Evolutionary conservation across 2,113 vertebrate genomes (phyloP).

Genomic region (Perca fluviatilis): DNA sequence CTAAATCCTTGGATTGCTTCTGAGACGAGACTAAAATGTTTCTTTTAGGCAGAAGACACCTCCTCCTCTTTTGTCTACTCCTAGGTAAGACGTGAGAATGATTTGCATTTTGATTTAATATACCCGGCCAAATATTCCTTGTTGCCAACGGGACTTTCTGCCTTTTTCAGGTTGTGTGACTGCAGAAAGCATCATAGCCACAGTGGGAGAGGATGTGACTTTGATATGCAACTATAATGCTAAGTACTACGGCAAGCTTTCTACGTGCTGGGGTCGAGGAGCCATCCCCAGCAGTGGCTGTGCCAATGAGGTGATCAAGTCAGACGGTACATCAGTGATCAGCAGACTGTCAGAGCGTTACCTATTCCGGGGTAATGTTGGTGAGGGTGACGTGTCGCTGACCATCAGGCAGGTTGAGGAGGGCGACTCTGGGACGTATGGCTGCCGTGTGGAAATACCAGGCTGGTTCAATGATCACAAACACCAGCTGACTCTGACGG

Average conservation of each 20-base stretch:
- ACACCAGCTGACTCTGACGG: slow-evolving; percentile 67
- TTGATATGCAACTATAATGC: slow-evolving; percentile 74
- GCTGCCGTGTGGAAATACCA: slow-evolving; percentile 80
- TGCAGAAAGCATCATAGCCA: slow-evolving; percentile 36
- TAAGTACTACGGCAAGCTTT: slow-evolving; percentile 54
- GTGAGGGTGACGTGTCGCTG: slow-evolving; percentile 73
- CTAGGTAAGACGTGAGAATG: slow-evolving; percentile 57
- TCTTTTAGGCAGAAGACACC: background rate
- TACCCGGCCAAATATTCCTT: background rate
- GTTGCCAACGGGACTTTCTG: background rate
- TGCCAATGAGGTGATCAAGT: slow-evolving; percentile 57
- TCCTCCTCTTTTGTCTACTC: slow-evolving; percentile 52
- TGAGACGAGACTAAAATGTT: slow-evolving; percentile 43
- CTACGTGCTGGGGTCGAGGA: slow-evolving; percentile 77
- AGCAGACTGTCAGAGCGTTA: slow-evolving; percentile 71
- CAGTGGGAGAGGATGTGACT: slow-evolving; percentile 67
- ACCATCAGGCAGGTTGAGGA: slow-evolving; percentile 71
- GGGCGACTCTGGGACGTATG: slow-evolving; percentile 74
- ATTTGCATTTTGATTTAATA: background rate
- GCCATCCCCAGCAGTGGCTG: slow-evolving; percentile 72
- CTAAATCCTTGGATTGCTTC: background rate
- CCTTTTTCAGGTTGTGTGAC: slow-evolving; percentile 42
- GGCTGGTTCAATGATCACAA: slow-evolving; percentile 83
- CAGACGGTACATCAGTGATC: slow-evolving; percentile 61
- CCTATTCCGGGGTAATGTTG: slow-evolving; percentile 56